Evolutionary conservation across 2,797 vertebrate genomes (phyloP).

Genomic region (Tympanoctomys barrerae): DNA sequence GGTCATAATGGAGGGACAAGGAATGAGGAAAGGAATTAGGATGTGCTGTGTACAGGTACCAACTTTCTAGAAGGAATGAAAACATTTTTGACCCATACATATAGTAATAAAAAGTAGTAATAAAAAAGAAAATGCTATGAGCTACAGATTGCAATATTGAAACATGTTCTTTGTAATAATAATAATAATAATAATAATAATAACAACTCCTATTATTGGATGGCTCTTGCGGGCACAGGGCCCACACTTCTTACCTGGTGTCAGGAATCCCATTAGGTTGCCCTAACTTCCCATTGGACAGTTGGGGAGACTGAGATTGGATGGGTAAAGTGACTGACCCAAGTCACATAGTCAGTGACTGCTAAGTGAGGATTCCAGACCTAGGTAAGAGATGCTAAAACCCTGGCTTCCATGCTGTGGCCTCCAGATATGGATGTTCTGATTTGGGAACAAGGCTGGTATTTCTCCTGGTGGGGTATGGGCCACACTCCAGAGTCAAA

Average conservation of each 20-base stretch:
- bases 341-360: not conserved
- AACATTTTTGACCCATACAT: not conserved
- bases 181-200: not conserved
- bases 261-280: not conserved
- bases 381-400: not conserved
- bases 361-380: not conserved
- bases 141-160: constrained; percentile 96
- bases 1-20: not conserved
- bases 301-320: not conserved
- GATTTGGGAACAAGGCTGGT: not conserved
- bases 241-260: not conserved
- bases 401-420: not conserved
- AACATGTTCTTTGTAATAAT: constrained; percentile 77
- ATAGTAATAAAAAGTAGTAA: not conserved
- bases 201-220: not conserved
- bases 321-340: not conserved
- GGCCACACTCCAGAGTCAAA: not conserved
- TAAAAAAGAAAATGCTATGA: constrained; percentile 87
- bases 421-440: not conserved
- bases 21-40: not conserved
- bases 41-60: not conserved
- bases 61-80: not conserved
- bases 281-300: not conserved
- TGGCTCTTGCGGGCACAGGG: not conserved
- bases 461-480: not conserved